These are phyloP conservation scores for Napeogenes inachia DNA, from an alignment of 2,888 invertebrate species.

Conservation along the genomic window DNA sequence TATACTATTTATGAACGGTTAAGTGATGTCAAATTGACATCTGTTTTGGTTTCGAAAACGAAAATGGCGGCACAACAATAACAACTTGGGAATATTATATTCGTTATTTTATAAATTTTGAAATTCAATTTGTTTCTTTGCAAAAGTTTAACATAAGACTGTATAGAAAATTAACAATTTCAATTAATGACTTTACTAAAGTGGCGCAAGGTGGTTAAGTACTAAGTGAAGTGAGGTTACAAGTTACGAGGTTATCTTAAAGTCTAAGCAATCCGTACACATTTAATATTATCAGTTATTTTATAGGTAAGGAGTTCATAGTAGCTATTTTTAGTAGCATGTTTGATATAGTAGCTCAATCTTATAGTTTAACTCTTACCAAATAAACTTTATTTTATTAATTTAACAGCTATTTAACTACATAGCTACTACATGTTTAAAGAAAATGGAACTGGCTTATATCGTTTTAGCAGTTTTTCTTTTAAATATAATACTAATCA, in stretches of 20 bases:
- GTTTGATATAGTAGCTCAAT: neutral
- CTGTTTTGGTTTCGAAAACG: constrained; percentile 18
- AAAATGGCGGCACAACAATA: constrained; percentile 34
- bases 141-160: constrained; percentile 4
- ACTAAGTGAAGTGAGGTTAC: constrained; percentile 12
- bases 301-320: constrained; percentile 2
- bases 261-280: constrained; percentile 18
- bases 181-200: neutral
- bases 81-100: constrained; percentile 21
- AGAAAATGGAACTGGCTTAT: too few relatives aligned
- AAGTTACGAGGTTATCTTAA: constrained; percentile 15
- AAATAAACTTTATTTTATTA: neutral
- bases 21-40: constrained; percentile 15
- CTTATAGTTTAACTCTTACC: neutral
- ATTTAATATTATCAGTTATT: constrained; percentile 3
- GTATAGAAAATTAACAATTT: neutral
- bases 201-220: constrained; percentile 3
- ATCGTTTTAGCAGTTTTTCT: too few relatives aligned
- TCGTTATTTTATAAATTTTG: constrained; percentile 14
- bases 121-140: constrained; percentile 11
- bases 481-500: too few relatives aligned
- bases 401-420: too few relatives aligned
- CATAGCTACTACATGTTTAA: too few relatives aligned
- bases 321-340: neutral
- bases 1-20: neutral